Conservation (phyloP, 2,113 vertebrate genomes). For the Turnix velox region DNA sequence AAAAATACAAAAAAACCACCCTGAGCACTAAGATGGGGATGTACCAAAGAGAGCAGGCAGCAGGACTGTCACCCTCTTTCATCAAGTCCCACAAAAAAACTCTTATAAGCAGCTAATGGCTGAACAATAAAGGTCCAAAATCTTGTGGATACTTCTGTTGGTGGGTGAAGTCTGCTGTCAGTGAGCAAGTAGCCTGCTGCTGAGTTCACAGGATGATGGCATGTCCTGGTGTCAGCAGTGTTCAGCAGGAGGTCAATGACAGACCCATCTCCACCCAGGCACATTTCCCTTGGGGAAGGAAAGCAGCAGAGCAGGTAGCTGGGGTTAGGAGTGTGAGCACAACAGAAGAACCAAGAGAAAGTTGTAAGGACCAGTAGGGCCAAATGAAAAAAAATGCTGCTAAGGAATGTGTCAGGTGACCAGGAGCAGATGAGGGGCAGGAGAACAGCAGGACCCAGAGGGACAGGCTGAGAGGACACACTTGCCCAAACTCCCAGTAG, state of each 20-base stretch:
- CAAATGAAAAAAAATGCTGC: background rate
- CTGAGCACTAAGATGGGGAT: background rate
- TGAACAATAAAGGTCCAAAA: background rate
- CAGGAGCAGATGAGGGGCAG: background rate
- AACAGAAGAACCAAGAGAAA: background rate
- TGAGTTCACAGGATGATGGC: background rate
- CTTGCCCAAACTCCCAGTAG: background rate
- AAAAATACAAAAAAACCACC: background rate
- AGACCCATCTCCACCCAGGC: background rate
- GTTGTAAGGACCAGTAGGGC: background rate
- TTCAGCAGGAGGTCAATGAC: background rate
- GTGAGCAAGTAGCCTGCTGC: background rate
- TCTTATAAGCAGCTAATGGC: background rate
- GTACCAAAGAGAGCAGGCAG: background rate
- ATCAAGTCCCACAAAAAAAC: background rate
- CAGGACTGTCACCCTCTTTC: background rate
- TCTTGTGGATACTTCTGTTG: background rate
- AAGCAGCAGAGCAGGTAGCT: background rate
- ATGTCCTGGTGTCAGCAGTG: fast-evolving
- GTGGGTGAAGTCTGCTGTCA: background rate
- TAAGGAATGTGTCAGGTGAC: background rate
- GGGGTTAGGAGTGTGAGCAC: background rate
- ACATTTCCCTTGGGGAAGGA: background rate
- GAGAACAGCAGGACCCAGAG: background rate
- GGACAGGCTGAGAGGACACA: background rate